These are phyloP conservation scores for Drosophila demipolita DNA, from an alignment of 2,888 invertebrate genomes.

Conservation along the genomic window DNA sequence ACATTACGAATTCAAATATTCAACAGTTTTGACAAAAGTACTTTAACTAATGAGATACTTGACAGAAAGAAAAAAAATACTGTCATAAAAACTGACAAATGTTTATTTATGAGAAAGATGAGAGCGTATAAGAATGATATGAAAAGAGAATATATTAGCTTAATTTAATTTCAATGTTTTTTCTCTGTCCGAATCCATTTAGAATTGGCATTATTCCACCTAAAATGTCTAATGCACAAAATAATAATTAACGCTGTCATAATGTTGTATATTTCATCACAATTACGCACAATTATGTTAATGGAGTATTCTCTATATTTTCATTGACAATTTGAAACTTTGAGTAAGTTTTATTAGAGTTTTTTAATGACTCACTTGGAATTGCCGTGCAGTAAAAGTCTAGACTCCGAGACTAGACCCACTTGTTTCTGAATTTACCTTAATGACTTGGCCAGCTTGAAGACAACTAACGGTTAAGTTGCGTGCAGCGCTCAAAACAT, in stretches of 20 bases:
- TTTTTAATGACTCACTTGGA: conserved; percentile 19
- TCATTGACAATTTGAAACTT: conserved; percentile 34
- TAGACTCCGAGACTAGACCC: conserved; percentile 49
- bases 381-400: conserved; percentile 46
- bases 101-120: background rate
- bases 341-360: conserved; percentile 62
- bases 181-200: background rate
- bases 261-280: background rate
- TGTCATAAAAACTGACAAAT: background rate
- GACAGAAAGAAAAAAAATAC: background rate
- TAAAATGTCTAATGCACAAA: background rate
- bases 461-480: conserved; percentile 60
- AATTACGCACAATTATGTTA: background rate
- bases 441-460: conserved; percentile 52
- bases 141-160: background rate
- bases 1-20: background rate
- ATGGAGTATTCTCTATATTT: no score
- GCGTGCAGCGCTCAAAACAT: conserved; percentile 54
- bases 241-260: background rate
- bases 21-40: background rate
- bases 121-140: background rate
- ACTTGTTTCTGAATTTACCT: conserved; percentile 70
- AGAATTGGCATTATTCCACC: background rate
- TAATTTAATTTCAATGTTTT: background rate
- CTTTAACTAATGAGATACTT: conserved; percentile 2